Conservation (phyloP, 1,140 invertebrate genomes). For the Zaprionus camerounensis region DNA sequence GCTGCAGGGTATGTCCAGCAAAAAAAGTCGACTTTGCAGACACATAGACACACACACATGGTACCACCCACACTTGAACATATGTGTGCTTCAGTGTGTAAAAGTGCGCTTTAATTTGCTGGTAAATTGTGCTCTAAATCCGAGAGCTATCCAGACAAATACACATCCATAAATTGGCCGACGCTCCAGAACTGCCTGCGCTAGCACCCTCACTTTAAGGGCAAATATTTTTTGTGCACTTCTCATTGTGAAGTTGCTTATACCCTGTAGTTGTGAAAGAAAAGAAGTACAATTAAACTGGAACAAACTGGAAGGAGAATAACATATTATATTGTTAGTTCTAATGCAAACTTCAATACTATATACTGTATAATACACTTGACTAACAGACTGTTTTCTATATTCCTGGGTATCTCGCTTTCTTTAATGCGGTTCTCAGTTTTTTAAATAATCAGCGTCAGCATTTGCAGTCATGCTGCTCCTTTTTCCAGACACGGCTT, state of each 20-base stretch:
- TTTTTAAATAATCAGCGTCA: constrained; percentile 38
- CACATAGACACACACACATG: background rate
- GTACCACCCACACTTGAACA: background rate
- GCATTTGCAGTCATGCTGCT: constrained; percentile 20
- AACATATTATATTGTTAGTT: background rate
- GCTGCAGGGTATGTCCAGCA: background rate
- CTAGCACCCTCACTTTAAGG: constrained; percentile 22
- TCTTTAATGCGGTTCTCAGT: background rate
- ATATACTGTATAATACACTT: too few relatives aligned
- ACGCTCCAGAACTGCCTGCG: background rate
- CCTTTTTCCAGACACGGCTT: background rate
- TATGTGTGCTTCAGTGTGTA: constrained; percentile 38
- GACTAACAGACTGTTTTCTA: too few relatives aligned
- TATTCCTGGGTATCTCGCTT: background rate
- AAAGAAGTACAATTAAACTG: too few relatives aligned
- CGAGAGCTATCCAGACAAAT: constrained; percentile 57
- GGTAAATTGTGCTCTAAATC: constrained; percentile 77
- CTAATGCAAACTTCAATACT: too few relatives aligned
- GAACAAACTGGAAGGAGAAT: too few relatives aligned
- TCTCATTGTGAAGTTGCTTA: constrained; percentile 17
- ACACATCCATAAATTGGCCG: constrained; percentile 44
- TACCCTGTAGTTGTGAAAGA: background rate
- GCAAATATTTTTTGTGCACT: constrained; percentile 39
- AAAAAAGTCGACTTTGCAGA: background rate
- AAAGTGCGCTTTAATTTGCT: constrained; percentile 74